Evolutionary conservation across 2,113 vertebrate species (phyloP), one percentile per base, ranked within the genome.

Genomic region (Crotophaga sulcirostris): DNA sequence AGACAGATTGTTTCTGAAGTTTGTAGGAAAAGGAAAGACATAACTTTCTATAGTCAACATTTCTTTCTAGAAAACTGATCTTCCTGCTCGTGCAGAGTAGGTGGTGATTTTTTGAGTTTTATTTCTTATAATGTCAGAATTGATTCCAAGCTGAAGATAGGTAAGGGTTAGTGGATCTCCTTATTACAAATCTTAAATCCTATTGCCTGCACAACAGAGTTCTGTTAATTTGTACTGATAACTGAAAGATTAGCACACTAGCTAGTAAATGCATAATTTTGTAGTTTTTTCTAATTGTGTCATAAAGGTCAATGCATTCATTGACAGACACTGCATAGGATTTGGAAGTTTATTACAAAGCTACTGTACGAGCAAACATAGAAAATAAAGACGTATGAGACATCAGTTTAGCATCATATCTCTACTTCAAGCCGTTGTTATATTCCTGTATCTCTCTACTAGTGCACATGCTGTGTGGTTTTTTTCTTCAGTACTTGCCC

Each of bases 221-320:
- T 83, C 52, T 74, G 28, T 93, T 94, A 89, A 87, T 92, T 90
- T 93, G 40, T 60, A 72, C 42, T 68, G 44, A 67, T 69, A 52
- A 86, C 74, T 79, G 58, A 73, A 89, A 83, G 52, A 64, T 49
- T 90, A 94, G 58, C 51, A 92, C 91, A 93, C 91, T 69, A 87
- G 42, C n/a, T 80, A 52, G 44, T 87, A 91, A 85, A 87, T n/a
- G n/a, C n/a, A n/a, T n/a, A n/a, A n/a, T n/a, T n/a, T n/a, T n/a
- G n/a, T n/a, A n/a, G n/a, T n/a, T n/a, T n/a, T n/a, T n/a, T n/a
- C n/a, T n/a, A n/a, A n/a, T n/a, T n/a, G n/a, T n/a, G 64, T 83
- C 21, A 55, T 47, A 67, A 90, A 85, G 44, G 34, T 87, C 60
- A 75, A 4, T 67, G 31, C 25, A 45, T 95, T 90, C 28, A 68